A percentile compares a stretch with the other conserved stretches of the same genome.
These are phyloP conservation scores for Oncorhynchus nerka DNA, from an alignment of 2,113 vertebrate species.

Conservation along the genomic window DNA sequence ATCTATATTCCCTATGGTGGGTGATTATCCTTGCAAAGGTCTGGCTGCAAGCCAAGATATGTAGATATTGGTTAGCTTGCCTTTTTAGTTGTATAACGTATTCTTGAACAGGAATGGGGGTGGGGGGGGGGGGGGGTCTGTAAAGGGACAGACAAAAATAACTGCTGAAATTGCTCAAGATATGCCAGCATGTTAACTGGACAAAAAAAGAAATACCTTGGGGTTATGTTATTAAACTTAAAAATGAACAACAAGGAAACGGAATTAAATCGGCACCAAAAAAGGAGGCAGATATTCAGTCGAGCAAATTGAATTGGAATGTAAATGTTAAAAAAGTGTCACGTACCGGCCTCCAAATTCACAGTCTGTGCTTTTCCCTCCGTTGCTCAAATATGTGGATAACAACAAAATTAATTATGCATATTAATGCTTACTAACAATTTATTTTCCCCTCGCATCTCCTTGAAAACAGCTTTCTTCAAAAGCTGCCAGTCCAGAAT, in stretches of 20 bases:
- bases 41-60: constrained; percentile 48
- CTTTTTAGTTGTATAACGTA: constrained; percentile 42
- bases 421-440: constrained; percentile 66
- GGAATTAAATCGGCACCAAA: constrained; percentile 64
- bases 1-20: constrained; percentile 39
- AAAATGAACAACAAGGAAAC: constrained; percentile 64
- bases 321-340: constrained; percentile 62
- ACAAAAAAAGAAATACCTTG: constrained; percentile 59
- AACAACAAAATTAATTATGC: constrained; percentile 73
- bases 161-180: constrained; percentile 39
- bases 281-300: constrained; percentile 64
- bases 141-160: constrained; percentile 46
- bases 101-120: constrained; percentile 29
- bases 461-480: constrained; percentile 58
- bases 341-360: constrained; percentile 50
- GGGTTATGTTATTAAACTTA: constrained; percentile 67
- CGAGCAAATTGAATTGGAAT: constrained; percentile 68
- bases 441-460: constrained; percentile 56
- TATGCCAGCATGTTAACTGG: constrained; percentile 41
- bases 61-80: constrained; percentile 41
- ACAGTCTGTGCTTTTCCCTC: constrained; percentile 39
- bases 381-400: constrained; percentile 67
- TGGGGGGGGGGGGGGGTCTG: constrained; percentile 18
- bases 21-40: constrained; percentile 57
- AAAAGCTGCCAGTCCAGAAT: constrained; percentile 62